Evolutionary conservation across 1,140 invertebrate species (phyloP).

Genomic region (Oreohelix idahoensis): DNA sequence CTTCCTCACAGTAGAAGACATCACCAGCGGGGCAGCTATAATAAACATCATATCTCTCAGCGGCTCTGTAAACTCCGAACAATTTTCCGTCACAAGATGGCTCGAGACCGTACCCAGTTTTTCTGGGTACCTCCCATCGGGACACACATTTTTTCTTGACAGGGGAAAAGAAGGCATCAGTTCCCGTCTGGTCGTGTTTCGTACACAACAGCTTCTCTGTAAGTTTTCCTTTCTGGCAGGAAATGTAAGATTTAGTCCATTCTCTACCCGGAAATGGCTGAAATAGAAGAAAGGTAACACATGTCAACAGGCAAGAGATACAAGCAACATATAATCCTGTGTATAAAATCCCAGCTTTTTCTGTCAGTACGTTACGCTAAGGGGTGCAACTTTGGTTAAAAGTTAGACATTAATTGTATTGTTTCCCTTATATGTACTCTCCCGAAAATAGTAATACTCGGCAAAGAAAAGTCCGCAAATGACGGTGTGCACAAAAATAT

Average conservation of each 20-base stretch:
- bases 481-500: too few relatives aligned
- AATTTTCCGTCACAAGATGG: slow-evolving; percentile 15
- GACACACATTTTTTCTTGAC: neutral
- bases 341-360: too few relatives aligned
- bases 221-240: neutral
- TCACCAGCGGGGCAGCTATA: neutral
- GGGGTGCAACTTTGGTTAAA: too few relatives aligned
- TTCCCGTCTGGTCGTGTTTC: neutral
- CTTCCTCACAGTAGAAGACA: neutral
- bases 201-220: neutral
- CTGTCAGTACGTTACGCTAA: too few relatives aligned
- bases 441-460: too few relatives aligned
- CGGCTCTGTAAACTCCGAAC: neutral
- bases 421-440: too few relatives aligned
- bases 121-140: neutral
- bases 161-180: neutral
- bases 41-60: slow-evolving; percentile 4
- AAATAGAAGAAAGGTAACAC: too few relatives aligned
- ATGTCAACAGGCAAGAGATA: too few relatives aligned
- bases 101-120: neutral
- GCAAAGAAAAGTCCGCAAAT: too few relatives aligned
- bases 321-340: too few relatives aligned
- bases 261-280: too few relatives aligned
- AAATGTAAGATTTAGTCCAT: slow-evolving; percentile 6
- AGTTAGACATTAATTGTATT: too few relatives aligned